These are phyloP conservation scores for Gymnodraco acuticeps DNA, from an alignment of 2,797 vertebrate genomes.

Conservation along the genomic window DNA sequence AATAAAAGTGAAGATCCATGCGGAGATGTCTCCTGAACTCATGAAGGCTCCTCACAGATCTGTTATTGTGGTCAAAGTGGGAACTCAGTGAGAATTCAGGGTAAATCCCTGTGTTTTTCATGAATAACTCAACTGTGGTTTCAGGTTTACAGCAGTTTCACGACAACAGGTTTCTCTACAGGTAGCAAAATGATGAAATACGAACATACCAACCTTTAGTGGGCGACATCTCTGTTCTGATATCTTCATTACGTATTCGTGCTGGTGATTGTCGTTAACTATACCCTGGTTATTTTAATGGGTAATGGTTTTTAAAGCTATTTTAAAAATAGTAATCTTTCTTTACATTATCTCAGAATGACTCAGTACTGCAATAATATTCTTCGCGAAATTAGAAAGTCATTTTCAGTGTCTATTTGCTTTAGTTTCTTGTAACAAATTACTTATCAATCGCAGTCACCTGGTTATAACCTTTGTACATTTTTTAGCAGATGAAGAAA, in stretches of 20 bases:
- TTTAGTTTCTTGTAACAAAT: too few species aligned
- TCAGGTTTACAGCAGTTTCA: conserved; percentile 15
- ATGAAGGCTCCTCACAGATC: neutral
- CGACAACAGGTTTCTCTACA: neutral
- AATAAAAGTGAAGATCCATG: neutral
- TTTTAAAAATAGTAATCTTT: neutral
- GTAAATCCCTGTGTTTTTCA: conserved; percentile 29
- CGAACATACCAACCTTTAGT: neutral
- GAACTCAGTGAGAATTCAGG: neutral
- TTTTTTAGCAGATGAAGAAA: neutral
- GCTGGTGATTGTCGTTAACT: neutral
- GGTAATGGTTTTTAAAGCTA: neutral
- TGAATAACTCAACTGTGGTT: neutral
- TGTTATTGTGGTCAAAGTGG: neutral
- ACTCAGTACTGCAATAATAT: neutral
- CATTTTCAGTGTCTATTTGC: neutral
- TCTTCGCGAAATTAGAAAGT: neutral
- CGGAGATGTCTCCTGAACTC: neutral
- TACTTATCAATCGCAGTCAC: neutral
- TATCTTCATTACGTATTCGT: neutral
- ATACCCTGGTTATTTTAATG: neutral
- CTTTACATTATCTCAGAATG: neutral
- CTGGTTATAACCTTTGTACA: neutral
- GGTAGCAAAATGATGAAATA: neutral
- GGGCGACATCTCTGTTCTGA: neutral